A percentile compares a stretch with the other conserved stretches of the same genome.
Evolutionary conservation across 1,140 invertebrate species (phyloP).

Genomic region (Sweltsa coloradensis): DNA sequence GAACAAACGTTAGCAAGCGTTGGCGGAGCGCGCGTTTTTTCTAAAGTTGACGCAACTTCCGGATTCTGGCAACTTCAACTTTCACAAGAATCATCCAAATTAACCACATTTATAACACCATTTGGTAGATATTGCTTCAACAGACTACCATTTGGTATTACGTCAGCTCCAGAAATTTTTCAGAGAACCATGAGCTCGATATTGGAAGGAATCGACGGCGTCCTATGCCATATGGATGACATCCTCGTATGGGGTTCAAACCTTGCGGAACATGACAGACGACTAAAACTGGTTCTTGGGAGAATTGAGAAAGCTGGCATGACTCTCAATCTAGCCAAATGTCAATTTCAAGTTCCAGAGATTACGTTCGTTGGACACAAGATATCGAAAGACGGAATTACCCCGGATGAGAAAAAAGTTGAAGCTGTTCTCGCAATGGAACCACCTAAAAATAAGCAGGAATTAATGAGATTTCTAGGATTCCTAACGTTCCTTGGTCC

Average conservation of each 20-base stretch:
- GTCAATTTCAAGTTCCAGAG: background rate
- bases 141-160: background rate
- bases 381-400: background rate
- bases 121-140: background rate
- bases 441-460: background rate
- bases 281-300: background rate
- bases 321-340: background rate
- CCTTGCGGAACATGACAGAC: background rate
- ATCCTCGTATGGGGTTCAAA: conserved; percentile 8
- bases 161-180: conserved; percentile 4
- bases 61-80: background rate
- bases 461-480: background rate
- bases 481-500: background rate
- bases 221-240: conserved; percentile 12
- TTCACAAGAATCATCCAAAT: background rate
- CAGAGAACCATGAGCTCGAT: conserved; percentile 3
- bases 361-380: background rate
- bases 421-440: background rate
- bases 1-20: background rate
- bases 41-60: background rate
- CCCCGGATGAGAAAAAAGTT: background rate
- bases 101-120: background rate
- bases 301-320: background rate
- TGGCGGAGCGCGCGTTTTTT: too few relatives aligned
- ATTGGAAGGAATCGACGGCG: conserved; percentile 6